phyloP scores from a whole-genome alignment of 2,888 invertebrate genomes.

The Pristionchus japonicus region DNA sequence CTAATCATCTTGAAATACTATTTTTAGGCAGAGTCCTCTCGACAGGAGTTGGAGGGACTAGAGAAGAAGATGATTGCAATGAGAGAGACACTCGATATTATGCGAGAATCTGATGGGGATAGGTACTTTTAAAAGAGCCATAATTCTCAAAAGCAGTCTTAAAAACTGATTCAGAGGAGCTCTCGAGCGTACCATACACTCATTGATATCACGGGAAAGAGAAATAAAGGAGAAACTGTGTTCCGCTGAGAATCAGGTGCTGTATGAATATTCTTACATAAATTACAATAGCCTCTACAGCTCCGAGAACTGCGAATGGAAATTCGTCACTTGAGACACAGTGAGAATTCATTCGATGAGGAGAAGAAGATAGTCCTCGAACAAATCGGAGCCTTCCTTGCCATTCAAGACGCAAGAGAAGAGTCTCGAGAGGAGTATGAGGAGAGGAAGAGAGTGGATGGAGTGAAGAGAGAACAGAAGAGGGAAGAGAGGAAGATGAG shows the following conservation, averaged over 20 bases:
- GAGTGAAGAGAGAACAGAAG: neutral
- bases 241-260: neutral
- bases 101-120: constrained; percentile 13
- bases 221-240: neutral
- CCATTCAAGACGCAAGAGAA: constrained; percentile 23
- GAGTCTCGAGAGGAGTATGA: neutral
- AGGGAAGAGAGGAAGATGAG: constrained; percentile 15
- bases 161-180: neutral
- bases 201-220: constrained; percentile 19
- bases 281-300: neutral
- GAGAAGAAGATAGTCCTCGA: constrained; percentile 26
- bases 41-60: neutral
- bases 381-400: constrained; percentile 9
- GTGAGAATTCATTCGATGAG: constrained; percentile 37
- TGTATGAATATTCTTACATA: no score
- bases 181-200: constrained; percentile 24
- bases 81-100: constrained; percentile 24
- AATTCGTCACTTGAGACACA: neutral
- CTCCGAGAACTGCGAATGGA: neutral
- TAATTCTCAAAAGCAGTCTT: neutral
- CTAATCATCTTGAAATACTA: no score
- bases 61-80: neutral
- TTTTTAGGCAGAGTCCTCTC: constrained; percentile 22
- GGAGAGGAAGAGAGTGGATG: neutral
- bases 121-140: neutral